Conservation (phyloP, 1,140 invertebrate genomes). For the Samia ricini region DNA sequence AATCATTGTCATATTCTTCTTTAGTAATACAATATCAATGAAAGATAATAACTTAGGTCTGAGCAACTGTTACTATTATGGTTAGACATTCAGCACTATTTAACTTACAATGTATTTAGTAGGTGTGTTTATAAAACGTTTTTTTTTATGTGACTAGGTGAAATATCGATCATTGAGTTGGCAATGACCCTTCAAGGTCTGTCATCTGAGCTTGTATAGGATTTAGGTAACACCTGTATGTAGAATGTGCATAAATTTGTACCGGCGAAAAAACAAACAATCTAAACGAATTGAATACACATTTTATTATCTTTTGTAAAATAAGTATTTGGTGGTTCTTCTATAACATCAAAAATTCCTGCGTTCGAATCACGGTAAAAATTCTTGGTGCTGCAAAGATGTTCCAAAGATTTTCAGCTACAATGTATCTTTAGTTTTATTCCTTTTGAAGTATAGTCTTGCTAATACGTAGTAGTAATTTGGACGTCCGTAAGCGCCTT, state of each 20-base stretch:
- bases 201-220: conserved; percentile 20
- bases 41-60: neutral
- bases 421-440: no score
- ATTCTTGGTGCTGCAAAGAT: no score
- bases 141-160: conserved; percentile 38
- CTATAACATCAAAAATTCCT: no score
- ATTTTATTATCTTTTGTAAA: no score
- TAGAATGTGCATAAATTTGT: conserved; percentile 1
- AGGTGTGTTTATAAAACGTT: conserved; percentile 19
- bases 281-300: no score
- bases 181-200: conserved; percentile 62
- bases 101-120: neutral
- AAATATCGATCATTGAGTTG: conserved; percentile 53
- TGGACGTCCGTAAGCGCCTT: no score
- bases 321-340: no score
- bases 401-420: no score
- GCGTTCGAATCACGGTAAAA: no score
- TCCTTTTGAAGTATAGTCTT: no score
- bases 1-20: conserved; percentile 8
- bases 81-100: neutral
- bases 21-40: neutral
- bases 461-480: no score
- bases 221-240: conserved; percentile 1
- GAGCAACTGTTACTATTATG: neutral
- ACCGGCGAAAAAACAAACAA: neutral